Evolutionary conservation across 2,797 vertebrate genomes (phyloP).

Genomic region (Argyrosomus regius): DNA sequence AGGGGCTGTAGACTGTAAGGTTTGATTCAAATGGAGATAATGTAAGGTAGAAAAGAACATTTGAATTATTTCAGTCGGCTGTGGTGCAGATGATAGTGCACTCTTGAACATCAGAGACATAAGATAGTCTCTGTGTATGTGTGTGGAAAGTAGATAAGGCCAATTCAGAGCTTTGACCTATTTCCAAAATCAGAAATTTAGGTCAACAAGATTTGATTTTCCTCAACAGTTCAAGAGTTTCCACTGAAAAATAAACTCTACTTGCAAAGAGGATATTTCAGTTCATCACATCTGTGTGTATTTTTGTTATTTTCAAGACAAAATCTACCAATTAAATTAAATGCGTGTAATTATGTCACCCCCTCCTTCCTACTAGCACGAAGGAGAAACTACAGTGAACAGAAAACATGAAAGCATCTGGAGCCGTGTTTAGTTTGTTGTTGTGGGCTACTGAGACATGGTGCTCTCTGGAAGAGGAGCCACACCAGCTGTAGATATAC

Average conservation of each 20-base stretch:
- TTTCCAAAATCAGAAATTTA: constrained; percentile 57
- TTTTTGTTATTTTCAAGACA: background rate
- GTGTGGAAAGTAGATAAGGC: constrained; percentile 34
- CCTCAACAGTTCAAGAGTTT: constrained; percentile 21
- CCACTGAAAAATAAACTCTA: background rate
- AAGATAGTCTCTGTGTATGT: background rate
- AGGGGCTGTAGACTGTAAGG: background rate
- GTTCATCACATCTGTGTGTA: background rate
- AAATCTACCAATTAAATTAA: background rate
- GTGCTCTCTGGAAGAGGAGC: no score
- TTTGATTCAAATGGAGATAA: constrained; percentile 2
- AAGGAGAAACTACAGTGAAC: no score
- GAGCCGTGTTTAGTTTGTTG: no score
- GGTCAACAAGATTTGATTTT: constrained; percentile 49
- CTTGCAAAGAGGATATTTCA: background rate
- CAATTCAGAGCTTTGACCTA: constrained; percentile 52
- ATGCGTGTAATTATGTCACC: no score
- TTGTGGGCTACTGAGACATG: no score
- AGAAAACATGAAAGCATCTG: no score
- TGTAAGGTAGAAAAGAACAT: background rate
- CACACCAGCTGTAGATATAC: no score
- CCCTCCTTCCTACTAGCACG: no score
- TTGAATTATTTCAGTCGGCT: constrained; percentile 28
- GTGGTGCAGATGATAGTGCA: constrained; percentile 11
- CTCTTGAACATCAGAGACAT: constrained; percentile 36